phyloP scores from a whole-genome alignment of 1,140 invertebrate genomes.

The Drosophila lacertosa region DNA sequence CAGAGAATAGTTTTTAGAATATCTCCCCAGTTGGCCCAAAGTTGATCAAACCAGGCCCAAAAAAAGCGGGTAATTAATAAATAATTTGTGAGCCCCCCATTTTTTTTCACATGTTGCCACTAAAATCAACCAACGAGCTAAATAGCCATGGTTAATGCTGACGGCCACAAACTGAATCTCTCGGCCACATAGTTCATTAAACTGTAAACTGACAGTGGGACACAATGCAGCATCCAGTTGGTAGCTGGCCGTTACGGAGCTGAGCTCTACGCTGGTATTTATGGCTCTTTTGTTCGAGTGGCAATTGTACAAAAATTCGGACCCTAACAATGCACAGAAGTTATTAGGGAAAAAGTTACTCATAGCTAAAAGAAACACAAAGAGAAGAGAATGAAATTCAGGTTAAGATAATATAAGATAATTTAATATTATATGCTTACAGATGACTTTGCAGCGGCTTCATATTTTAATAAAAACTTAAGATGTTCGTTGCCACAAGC shows the following conservation, averaged over 20 bases:
- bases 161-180: conserved; percentile 5
- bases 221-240: background rate
- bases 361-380: no score
- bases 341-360: background rate
- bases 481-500: no score
- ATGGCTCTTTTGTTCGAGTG: conserved; percentile 46
- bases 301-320: conserved; percentile 21
- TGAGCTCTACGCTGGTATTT: conserved; percentile 40
- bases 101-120: conserved; percentile 63
- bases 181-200: conserved; percentile 64
- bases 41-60: conserved; percentile 10
- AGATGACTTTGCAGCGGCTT: no score
- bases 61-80: conserved; percentile 69
- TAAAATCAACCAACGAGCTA: conserved; percentile 56
- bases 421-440: no score
- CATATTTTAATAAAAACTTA: no score
- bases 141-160: conserved; percentile 69
- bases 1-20: conserved; percentile 45
- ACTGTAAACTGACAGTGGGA: conserved; percentile 40
- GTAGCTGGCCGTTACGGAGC: background rate
- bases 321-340: conserved; percentile 18
- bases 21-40: conserved; percentile 31
- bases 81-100: conserved; percentile 67
- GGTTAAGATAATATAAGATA: background rate
- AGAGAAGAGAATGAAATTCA: background rate